phyloP scores from a whole-genome alignment of 2,888 invertebrate species.

The Belgica antarctica region DNA sequence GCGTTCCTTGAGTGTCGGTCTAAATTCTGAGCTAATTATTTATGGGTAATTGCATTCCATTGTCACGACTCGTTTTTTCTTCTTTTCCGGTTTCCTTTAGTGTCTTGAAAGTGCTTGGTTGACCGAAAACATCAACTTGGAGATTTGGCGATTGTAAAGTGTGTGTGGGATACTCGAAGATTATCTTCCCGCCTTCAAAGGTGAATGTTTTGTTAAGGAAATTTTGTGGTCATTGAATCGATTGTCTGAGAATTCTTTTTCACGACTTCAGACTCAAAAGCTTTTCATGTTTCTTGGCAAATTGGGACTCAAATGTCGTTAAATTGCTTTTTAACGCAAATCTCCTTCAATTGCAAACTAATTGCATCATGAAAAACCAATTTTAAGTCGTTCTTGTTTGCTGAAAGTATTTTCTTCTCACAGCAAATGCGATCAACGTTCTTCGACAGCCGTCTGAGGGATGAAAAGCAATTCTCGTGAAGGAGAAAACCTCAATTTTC shows the following conservation, averaged over 20 bases:
- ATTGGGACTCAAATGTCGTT: conserved; percentile 4
- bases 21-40: conserved; percentile 30
- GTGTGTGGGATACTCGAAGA: neutral
- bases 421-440: neutral
- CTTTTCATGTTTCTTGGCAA: conserved; percentile 14
- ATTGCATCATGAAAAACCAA: conserved; percentile 29
- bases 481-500: neutral
- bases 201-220: conserved; percentile 28
- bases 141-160: neutral
- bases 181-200: neutral
- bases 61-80: neutral
- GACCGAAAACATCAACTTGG: conserved; percentile 38
- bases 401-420: conserved; percentile 22
- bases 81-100: conserved; percentile 10
- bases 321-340: neutral
- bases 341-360: neutral
- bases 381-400: conserved; percentile 34
- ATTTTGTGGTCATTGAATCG: conserved; percentile 37
- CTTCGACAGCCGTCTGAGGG: conserved; percentile 13
- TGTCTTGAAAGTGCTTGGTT: conserved; percentile 19
- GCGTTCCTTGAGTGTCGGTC: neutral
- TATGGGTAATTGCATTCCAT: conserved; percentile 41
- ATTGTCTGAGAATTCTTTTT: no score
- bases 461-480: conserved; percentile 10
- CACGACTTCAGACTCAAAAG: neutral